phyloP scores from a whole-genome alignment of 92 coral and sea anemone genomes.

The Parazoanthus darwini region DNA sequence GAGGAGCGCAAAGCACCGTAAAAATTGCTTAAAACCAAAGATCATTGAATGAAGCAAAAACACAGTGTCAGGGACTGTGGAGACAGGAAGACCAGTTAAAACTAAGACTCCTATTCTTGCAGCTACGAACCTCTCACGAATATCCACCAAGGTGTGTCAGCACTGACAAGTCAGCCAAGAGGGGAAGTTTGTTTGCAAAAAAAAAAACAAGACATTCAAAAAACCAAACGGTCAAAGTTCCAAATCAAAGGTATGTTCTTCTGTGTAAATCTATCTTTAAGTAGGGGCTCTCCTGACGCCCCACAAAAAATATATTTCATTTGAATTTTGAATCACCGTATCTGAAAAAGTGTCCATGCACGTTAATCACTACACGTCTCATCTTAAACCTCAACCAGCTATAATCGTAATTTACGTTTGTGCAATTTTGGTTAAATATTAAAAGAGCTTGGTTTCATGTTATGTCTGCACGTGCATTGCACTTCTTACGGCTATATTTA shows the following conservation, averaged over 20 bases:
- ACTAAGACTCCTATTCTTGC: neutral
- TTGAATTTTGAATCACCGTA: neutral
- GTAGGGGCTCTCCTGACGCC: neutral
- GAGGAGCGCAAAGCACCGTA: conserved; percentile 20
- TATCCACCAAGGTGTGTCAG: neutral
- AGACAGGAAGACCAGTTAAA: neutral
- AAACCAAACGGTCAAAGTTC: too few species aligned
- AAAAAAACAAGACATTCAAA: neutral
- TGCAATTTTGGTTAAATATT: neutral
- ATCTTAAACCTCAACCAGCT: too few species aligned
- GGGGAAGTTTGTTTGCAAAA: neutral
- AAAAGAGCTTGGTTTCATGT: neutral
- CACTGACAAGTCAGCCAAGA: neutral
- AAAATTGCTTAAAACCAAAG: conserved; percentile 41
- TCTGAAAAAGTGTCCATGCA: neutral
- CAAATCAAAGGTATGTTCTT: conserved; percentile 12
- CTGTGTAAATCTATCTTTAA: neutral
- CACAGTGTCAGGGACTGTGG: conserved; percentile 5
- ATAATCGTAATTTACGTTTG: neutral
- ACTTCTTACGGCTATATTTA: neutral
- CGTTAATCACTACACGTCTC: neutral
- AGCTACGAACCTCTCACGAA: neutral
- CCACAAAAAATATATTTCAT: neutral
- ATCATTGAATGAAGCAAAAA: conserved; percentile 25
- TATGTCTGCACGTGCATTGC: neutral